Conservation (phyloP, 2,797 vertebrate species). For the Bradypodion ventrale region DNA sequence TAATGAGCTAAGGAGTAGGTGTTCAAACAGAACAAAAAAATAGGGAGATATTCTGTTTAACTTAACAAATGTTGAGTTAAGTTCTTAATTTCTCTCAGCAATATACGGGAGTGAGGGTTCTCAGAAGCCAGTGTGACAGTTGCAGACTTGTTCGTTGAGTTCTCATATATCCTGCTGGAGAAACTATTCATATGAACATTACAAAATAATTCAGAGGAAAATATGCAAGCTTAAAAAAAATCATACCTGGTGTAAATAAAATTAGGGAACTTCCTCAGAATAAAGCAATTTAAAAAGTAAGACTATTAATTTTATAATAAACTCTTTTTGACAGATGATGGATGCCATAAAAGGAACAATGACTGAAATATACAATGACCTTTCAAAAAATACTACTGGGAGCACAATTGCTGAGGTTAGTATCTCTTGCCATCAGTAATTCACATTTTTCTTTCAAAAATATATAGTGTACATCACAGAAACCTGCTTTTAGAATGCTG, state of each 20-base stretch:
- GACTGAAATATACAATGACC: slow-evolving; percentile 98
- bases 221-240: not conserved
- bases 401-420: slow-evolving; percentile 95
- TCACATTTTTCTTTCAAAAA: not conserved
- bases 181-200: slow-evolving; percentile 8
- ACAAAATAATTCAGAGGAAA: slow-evolving; percentile 4
- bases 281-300: not conserved
- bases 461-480: no score
- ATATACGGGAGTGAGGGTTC: not conserved
- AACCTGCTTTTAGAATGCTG: not conserved
- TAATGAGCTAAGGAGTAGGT: not conserved
- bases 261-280: not conserved
- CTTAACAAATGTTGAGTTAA: not conserved
- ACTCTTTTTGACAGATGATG: slow-evolving; percentile 87
- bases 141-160: not conserved
- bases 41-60: not conserved
- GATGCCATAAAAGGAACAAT: slow-evolving; percentile 98
- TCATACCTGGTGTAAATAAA: not conserved
- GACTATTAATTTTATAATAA: slow-evolving; percentile 5
- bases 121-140: not conserved
- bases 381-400: slow-evolving; percentile 94
- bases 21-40: no score
- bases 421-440: not conserved
- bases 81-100: not conserved
- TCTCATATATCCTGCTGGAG: not conserved